Percentiles rank a stretch among this genome's conserved stretches.
phyloP scores from a whole-genome alignment of 2,113 vertebrate genomes.

The Sorex fumeus region DNA sequence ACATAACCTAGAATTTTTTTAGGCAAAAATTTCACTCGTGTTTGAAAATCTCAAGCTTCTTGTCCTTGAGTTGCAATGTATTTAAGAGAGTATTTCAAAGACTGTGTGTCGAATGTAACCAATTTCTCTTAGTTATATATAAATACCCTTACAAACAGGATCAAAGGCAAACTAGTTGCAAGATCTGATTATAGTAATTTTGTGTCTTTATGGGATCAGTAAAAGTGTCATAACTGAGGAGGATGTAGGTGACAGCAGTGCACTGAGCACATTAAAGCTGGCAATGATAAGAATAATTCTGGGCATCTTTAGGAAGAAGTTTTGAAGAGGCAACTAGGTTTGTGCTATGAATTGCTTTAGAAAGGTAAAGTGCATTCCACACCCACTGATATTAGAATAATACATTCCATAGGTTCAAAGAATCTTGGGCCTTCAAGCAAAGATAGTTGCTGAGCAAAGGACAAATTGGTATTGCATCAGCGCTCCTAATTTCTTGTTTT shows the following conservation, averaged over 20 bases:
- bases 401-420: slow-evolving; percentile 17
- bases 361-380: slow-evolving; percentile 57
- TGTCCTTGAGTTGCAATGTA: neutral
- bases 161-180: neutral
- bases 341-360: slow-evolving; percentile 39
- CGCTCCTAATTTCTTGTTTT: slow-evolving; percentile 69
- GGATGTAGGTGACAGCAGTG: neutral
- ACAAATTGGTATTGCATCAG: slow-evolving; percentile 61
- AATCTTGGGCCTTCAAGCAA: slow-evolving; percentile 29
- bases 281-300: slow-evolving; percentile 14
- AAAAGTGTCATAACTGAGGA: neutral
- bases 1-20: slow-evolving; percentile 2
- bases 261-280: neutral
- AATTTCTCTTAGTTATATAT: neutral
- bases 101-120: neutral
- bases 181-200: neutral
- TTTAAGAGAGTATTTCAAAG: slow-evolving; percentile 42
- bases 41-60: slow-evolving; percentile 60
- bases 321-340: neutral
- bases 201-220: neutral
- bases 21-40: slow-evolving; percentile 17
- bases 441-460: slow-evolving; percentile 58
- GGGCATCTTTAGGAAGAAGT: neutral
- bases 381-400: slow-evolving; percentile 36
- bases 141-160: neutral